phyloP scores from a whole-genome alignment of 2,888 invertebrate genomes.

The Drosophila borborema region DNA sequence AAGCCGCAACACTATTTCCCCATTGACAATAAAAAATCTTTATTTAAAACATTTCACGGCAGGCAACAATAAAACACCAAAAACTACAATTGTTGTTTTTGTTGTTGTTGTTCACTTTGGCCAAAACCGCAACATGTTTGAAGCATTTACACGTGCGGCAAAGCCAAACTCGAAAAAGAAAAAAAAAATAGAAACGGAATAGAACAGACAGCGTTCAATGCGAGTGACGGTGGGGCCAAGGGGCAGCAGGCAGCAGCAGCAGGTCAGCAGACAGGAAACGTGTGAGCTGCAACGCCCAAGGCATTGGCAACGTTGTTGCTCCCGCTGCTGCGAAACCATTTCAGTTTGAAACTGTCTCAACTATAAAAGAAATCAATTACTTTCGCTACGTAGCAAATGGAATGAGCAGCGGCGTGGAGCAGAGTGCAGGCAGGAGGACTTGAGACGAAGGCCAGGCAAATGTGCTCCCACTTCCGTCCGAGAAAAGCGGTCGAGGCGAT shows the following conservation, averaged over 20 bases:
- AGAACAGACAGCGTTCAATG: conserved; percentile 51
- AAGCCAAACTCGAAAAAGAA: conserved; percentile 44
- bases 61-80: conserved; percentile 70
- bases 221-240: conserved; percentile 5
- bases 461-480: conserved; percentile 72
- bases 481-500: conserved; percentile 34
- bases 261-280: conserved; percentile 63
- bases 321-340: conserved; percentile 53
- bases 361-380: conserved; percentile 80
- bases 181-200: conserved; percentile 25
- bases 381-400: conserved; percentile 60
- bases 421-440: neutral
- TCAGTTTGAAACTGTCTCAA: conserved; percentile 78
- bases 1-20: conserved; percentile 77
- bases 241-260: conserved; percentile 14
- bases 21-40: conserved; percentile 81
- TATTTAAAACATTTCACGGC: conserved; percentile 81
- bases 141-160: conserved; percentile 78
- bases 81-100: conserved; percentile 52
- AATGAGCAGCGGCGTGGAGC: neutral
- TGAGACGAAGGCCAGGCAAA: conserved; percentile 30
- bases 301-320: conserved; percentile 56
- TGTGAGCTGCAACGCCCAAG: conserved; percentile 53
- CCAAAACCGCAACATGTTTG: conserved; percentile 80
- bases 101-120: conserved; percentile 12